Evolutionary conservation across 2,888 invertebrate species (phyloP).

Genomic region (Hyppa rectilinea): DNA sequence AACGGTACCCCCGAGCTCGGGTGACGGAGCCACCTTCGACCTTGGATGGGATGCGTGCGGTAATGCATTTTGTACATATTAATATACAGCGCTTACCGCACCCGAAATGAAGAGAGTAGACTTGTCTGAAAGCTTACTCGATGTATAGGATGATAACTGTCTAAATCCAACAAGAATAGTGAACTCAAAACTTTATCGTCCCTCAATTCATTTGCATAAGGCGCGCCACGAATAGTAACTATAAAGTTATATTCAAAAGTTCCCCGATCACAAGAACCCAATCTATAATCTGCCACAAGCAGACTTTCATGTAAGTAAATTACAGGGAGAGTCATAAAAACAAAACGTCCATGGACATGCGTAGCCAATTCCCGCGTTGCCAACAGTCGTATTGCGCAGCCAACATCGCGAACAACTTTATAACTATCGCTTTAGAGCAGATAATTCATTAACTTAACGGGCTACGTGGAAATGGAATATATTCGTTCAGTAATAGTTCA

Average conservation of each 20-base stretch:
- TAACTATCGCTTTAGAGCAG: slow-evolving; percentile 81
- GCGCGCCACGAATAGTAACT: background rate
- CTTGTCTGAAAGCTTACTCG: background rate
- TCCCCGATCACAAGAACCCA: slow-evolving; percentile 30
- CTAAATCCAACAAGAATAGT: background rate
- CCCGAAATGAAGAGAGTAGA: background rate
- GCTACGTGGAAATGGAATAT: slow-evolving; percentile 69
- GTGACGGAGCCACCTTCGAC: slow-evolving; percentile 88
- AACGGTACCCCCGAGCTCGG: slow-evolving; percentile 87
- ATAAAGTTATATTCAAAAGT: slow-evolving; percentile 18
- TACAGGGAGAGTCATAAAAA: slow-evolving; percentile 76
- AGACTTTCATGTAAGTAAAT: slow-evolving; percentile 66
- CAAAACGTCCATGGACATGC: slow-evolving; percentile 86
- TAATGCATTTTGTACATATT: slow-evolving; percentile 73
- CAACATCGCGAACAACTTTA: slow-evolving; percentile 76
- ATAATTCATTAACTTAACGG: slow-evolving; percentile 81
- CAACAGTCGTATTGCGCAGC: slow-evolving; percentile 77
- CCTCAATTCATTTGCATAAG: background rate
- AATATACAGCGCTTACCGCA: slow-evolving; percentile 10
- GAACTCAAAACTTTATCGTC: background rate
- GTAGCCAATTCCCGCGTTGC: slow-evolving; percentile 81
- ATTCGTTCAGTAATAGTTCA: slow-evolving; percentile 79
- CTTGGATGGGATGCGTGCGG: slow-evolving; percentile 82
- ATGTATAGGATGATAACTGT: background rate
- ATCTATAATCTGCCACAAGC: slow-evolving; percentile 42